Conservation (phyloP, 2,888 invertebrate species). For the Drosophila bunnanda region DNA sequence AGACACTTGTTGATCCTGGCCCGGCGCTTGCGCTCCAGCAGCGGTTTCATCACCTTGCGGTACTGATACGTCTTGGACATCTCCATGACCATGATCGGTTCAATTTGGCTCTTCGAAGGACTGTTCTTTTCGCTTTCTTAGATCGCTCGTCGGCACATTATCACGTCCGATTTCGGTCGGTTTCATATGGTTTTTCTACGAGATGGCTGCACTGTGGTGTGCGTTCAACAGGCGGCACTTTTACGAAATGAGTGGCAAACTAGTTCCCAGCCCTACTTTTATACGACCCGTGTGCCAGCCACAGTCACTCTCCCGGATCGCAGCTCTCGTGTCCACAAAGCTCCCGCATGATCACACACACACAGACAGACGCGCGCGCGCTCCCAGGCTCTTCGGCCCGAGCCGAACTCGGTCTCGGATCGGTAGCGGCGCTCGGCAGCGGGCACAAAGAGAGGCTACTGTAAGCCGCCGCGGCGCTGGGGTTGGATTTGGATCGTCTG, state of each 20-base stretch:
- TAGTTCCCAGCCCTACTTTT: slow-evolving; percentile 83
- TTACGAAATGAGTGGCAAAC: slow-evolving; percentile 84
- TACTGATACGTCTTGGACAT: slow-evolving; percentile 96
- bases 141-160: slow-evolving; percentile 57
- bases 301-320: slow-evolving; percentile 41
- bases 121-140: slow-evolving; percentile 5
- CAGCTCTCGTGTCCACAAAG: slow-evolving; percentile 37
- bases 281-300: slow-evolving; percentile 68
- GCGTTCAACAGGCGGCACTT: slow-evolving; percentile 80
- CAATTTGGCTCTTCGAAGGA: slow-evolving; percentile 16
- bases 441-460: slow-evolving; percentile 79
- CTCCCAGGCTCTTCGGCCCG: slow-evolving; percentile 48
- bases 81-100: slow-evolving; percentile 83
- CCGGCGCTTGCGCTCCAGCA: slow-evolving; percentile 94
- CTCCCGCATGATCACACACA: slow-evolving; percentile 72
- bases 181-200: slow-evolving; percentile 42
- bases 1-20: slow-evolving; percentile 95
- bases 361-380: slow-evolving; percentile 42
- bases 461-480: slow-evolving; percentile 68
- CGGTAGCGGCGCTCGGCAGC: slow-evolving; percentile 70
- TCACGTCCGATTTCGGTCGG: slow-evolving; percentile 46
- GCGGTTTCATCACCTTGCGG: slow-evolving; percentile 97
- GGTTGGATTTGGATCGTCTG: slow-evolving; percentile 48
- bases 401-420: slow-evolving; percentile 58
- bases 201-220: slow-evolving; percentile 57